Conservation (phyloP, 2,888 invertebrate species). For the Drosophila falleni region DNA sequence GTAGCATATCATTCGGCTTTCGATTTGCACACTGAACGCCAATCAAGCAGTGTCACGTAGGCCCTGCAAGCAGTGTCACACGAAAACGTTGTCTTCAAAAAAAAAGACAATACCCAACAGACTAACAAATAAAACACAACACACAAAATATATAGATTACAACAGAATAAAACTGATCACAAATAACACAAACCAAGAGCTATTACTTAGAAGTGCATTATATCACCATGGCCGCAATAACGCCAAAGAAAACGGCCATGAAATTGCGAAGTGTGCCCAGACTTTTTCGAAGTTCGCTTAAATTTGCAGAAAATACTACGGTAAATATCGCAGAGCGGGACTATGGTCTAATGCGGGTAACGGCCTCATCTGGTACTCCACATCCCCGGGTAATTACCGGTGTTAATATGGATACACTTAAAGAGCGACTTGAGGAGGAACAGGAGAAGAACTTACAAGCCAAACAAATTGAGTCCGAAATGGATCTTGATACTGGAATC, state of each 20-base stretch:
- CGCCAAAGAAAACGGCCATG: conserved; percentile 2
- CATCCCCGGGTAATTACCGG: conserved; percentile 36
- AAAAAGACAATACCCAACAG: neutral
- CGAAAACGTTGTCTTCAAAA: neutral
- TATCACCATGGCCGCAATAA: neutral
- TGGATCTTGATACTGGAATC: neutral
- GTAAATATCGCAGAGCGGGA: conserved; percentile 31
- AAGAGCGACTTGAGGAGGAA: conserved; percentile 35
- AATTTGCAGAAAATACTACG: neutral
- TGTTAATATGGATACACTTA: conserved; percentile 32
- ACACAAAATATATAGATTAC: neutral
- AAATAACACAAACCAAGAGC: neutral
- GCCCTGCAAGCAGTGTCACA: conserved; percentile 15
- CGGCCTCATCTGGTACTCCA: conserved; percentile 37
- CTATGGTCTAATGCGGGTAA: conserved; percentile 52
- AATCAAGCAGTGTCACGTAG: conserved; percentile 15
- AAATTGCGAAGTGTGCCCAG: neutral
- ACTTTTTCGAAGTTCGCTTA: neutral
- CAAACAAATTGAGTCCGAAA: neutral
- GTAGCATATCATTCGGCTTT: conserved; percentile 9
- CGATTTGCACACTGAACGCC: neutral
- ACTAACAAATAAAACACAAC: neutral
- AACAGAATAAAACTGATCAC: neutral
- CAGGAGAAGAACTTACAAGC: neutral
- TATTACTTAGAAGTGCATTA: neutral